phyloP scores from a whole-genome alignment of 2,797 vertebrate genomes.

The Pipistrellus pipistrellus region DNA sequence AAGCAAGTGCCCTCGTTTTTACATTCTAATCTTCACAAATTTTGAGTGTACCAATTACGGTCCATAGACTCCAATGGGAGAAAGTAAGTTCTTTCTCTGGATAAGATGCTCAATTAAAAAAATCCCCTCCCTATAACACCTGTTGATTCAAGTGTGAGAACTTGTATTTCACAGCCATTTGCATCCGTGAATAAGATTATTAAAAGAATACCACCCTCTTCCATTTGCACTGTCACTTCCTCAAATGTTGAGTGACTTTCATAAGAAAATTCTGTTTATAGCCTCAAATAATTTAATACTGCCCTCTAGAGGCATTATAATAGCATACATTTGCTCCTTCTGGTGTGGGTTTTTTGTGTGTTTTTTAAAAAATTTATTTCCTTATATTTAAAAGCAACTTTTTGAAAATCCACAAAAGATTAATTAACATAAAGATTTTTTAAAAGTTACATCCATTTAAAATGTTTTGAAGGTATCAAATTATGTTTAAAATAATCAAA shows the following conservation, averaged over 20 bases:
- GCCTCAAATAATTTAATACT: conserved; percentile 86
- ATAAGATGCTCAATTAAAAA: conserved; percentile 22
- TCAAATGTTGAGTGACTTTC: conserved; percentile 52
- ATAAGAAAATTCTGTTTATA: conserved; percentile 68
- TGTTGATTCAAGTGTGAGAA: conserved; percentile 66
- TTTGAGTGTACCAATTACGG: background rate
- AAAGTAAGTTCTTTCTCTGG: background rate
- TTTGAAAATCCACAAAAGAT: background rate
- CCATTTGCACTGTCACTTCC: conserved; percentile 12
- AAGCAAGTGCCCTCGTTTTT: background rate
- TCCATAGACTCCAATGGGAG: background rate
- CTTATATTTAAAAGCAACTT: conserved; percentile 54
- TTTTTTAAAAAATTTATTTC: background rate
- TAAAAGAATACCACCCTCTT: background rate
- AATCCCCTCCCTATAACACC: background rate
- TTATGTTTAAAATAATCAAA: conserved; percentile 10
- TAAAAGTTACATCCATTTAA: conserved; percentile 20
- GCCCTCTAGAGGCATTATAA: conserved; percentile 84
- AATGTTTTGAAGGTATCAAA: background rate
- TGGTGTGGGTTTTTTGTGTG: background rate
- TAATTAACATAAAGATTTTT: background rate
- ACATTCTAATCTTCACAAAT: background rate
- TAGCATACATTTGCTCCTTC: conserved; percentile 60
- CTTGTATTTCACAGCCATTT: conserved; percentile 39
- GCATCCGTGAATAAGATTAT: background rate